Evolutionary conservation across 2,797 vertebrate genomes (phyloP), one percentile per base, ranked within the genome.

Genomic region (Phalloptychus januarius): DNA sequence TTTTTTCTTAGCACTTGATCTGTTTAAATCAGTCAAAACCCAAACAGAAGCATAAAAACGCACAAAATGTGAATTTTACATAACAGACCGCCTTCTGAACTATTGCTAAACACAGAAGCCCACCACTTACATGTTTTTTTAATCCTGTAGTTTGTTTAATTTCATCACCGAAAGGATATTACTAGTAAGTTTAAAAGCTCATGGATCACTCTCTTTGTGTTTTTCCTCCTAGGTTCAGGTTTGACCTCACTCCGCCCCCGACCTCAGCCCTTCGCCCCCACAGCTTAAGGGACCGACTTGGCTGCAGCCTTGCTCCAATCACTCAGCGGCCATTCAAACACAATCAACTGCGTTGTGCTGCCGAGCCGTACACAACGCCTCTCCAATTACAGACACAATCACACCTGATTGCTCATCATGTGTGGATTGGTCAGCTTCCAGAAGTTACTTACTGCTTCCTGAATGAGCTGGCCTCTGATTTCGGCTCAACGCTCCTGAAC

Each of bases 241-340:
- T 67, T 31, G 11, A 25, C 8, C 11, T 40, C 38, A 23, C 31
- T 12, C 31, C 31, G 5, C 46, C 56, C 56, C 58, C 2, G 2
- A 28, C n/a, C 23, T n/a, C 7, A 3, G 16, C 1, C 61, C 58
- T 15, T 6, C 13, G 16, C 63, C 33, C 36, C 20, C 18, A 40
- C 20, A 0, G 23, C 74, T 48, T 7, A 16, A 31, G 56, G 72
- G 61, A 67, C 61, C 45, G 44, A 75, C 76, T 80, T 80, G 85
- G 88, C 87, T 78, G 77, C 75, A 69, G 70, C 50, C 1, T 18
- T 16, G 67, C 80, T 46, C 40, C 76, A 73, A 90, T 87, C 83
- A 92, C 91, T 93, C 93, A 92, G 84, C 7, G 8, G 69, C 91
- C 78, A 87, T 91, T 92, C 88, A 90, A 89, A 88, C 87, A 89